Percentiles rank a stretch among this genome's conserved stretches.
phyloP scores from a whole-genome alignment of 2,888 invertebrate genomes.

The Eupeodes luniger region DNA sequence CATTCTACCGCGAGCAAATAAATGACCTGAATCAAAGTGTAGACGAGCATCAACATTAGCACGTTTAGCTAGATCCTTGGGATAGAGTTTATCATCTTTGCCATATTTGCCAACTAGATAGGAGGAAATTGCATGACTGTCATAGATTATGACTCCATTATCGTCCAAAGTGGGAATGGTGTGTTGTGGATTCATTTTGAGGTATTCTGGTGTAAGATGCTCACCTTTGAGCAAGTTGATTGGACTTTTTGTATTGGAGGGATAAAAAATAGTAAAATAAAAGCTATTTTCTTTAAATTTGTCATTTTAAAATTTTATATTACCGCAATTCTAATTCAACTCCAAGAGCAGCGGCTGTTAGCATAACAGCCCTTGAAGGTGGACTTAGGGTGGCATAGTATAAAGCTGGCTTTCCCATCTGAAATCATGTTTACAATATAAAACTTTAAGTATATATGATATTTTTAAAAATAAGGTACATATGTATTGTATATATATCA shows the following conservation, averaged over 20 bases:
- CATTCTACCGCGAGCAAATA: constrained; percentile 83
- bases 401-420: constrained; percentile 81
- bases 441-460: not conserved
- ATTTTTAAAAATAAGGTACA: too few species aligned
- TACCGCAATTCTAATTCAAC: constrained; percentile 83
- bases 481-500: too few species aligned
- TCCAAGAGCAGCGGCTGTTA: constrained; percentile 83
- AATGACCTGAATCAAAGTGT: constrained; percentile 83
- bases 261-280: too few species aligned
- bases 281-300: too few species aligned
- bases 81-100: constrained; percentile 85
- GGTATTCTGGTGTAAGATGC: constrained; percentile 82
- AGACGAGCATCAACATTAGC: constrained; percentile 82
- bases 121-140: constrained; percentile 88
- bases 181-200: constrained; percentile 87
- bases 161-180: constrained; percentile 87
- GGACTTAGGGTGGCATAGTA: constrained; percentile 83
- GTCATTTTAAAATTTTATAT: too few species aligned
- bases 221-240: constrained; percentile 83
- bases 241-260: constrained; percentile 79
- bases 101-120: constrained; percentile 87
- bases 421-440: constrained; percentile 6
- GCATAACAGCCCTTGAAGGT: constrained; percentile 83
- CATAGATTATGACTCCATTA: constrained; percentile 85
- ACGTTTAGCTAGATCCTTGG: constrained; percentile 82